phyloP scores from a whole-genome alignment of 2,113 vertebrate species.

The Gnathonemus echidnorhynchus region DNA sequence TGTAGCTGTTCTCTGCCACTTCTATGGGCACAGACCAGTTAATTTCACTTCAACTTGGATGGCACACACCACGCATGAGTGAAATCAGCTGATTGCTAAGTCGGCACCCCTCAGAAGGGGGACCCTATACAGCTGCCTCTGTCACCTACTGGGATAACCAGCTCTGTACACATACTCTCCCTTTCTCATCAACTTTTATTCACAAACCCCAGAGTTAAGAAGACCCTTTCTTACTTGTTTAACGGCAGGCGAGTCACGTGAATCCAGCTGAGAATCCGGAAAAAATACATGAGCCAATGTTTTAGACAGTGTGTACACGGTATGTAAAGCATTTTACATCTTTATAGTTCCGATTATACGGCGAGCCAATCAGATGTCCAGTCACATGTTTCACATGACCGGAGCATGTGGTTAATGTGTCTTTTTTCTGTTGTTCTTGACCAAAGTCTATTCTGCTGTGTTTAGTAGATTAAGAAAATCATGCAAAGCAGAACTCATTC shows the following conservation, averaged over 20 bases:
- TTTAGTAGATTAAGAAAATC: background rate
- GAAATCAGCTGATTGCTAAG: background rate
- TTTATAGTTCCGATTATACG: background rate
- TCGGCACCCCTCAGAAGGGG: background rate
- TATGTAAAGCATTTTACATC: background rate
- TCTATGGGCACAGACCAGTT: background rate
- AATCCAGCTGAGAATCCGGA: background rate
- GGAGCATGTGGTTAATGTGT: background rate
- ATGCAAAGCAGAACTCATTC: background rate
- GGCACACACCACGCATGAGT: background rate
- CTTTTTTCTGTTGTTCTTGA: background rate
- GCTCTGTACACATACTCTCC: background rate
- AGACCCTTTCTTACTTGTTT: background rate
- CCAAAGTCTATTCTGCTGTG: background rate
- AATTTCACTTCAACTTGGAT: background rate
- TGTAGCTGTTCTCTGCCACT: background rate
- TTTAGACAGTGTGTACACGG: background rate
- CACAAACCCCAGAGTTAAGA: background rate
- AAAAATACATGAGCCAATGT: background rate
- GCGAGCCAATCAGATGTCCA: background rate
- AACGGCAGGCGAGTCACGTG: background rate
- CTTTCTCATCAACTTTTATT: background rate
- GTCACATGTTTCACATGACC: background rate
- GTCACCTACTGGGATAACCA: background rate
- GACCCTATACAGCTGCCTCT: background rate